phyloP scores from a whole-genome alignment of 2,113 vertebrate species.

The Heterotis niloticus region DNA sequence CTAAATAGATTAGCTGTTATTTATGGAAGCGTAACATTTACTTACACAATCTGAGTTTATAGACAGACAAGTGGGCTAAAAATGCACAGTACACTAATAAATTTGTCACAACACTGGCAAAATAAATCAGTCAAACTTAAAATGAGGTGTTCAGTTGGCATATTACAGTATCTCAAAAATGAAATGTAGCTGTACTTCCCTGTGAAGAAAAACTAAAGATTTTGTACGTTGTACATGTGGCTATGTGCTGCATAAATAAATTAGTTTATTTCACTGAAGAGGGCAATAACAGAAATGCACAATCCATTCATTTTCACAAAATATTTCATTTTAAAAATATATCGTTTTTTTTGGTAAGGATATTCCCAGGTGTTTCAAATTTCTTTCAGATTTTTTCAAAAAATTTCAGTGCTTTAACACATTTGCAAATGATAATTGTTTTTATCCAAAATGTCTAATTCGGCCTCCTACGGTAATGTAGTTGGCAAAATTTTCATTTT shows the following conservation, averaged over 20 bases:
- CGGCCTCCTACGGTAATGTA: no score
- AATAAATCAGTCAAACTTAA: not conserved
- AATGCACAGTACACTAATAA: not conserved
- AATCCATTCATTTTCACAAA: no score
- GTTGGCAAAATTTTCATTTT: no score
- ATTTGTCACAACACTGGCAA: not conserved
- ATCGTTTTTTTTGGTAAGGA: no score
- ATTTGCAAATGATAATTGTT: no score
- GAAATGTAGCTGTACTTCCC: not conserved
- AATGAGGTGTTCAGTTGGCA: not conserved
- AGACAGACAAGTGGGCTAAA: not conserved
- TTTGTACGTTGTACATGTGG: not conserved
- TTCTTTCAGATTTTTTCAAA: no score
- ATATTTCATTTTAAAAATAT: no score
- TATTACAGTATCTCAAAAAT: not conserved
- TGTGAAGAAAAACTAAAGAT: not conserved
- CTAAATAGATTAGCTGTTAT: slow-evolving; percentile 1
- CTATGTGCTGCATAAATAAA: not conserved
- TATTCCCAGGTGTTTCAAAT: no score
- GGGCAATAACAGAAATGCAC: not conserved
- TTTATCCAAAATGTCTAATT: no score
- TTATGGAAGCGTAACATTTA: slow-evolving; percentile 12
- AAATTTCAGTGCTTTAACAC: no score
- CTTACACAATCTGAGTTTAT: not conserved
- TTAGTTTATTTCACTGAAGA: not conserved